Percentiles rank a stretch among this genome's conserved stretches.
Conservation (phyloP, 1,140 invertebrate genomes). For the Caenorhabditis remanei region DNA sequence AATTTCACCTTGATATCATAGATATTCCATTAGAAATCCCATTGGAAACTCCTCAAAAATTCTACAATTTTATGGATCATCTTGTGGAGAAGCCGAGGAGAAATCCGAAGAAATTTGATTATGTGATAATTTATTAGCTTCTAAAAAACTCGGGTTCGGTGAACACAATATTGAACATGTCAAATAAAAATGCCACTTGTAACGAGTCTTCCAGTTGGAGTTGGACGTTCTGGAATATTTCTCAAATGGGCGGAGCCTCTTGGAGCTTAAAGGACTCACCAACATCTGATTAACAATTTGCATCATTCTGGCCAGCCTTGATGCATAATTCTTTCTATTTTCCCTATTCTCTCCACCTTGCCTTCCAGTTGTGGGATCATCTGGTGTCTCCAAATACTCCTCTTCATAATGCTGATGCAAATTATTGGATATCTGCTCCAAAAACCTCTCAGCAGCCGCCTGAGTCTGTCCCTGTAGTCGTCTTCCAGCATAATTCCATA, state of each 20-base stretch:
- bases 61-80: neutral
- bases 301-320: slow-evolving; percentile 20
- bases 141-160: slow-evolving; percentile 47
- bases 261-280: neutral
- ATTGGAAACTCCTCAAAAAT: neutral
- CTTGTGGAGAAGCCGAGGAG: neutral
- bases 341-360: neutral
- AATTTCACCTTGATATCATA: neutral
- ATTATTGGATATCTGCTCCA: slow-evolving; percentile 30
- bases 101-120: too few species aligned
- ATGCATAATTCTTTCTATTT: slow-evolving; percentile 8
- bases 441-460: slow-evolving; percentile 23
- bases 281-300: slow-evolving; percentile 39
- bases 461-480: slow-evolving; percentile 36
- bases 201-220: neutral
- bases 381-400: neutral
- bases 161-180: slow-evolving; percentile 43
- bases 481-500: slow-evolving; percentile 43
- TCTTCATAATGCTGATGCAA: neutral
- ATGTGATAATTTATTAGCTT: neutral
- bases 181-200: slow-evolving; percentile 6
- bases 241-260: neutral
- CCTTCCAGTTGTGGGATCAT: neutral
- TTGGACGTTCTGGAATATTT: slow-evolving; percentile 17
- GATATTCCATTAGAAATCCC: too few species aligned